Evolutionary conservation across 1,140 invertebrate genomes (phyloP), one percentile per base, ranked within the genome.

Genomic region (Spodoptera frugiperda): DNA sequence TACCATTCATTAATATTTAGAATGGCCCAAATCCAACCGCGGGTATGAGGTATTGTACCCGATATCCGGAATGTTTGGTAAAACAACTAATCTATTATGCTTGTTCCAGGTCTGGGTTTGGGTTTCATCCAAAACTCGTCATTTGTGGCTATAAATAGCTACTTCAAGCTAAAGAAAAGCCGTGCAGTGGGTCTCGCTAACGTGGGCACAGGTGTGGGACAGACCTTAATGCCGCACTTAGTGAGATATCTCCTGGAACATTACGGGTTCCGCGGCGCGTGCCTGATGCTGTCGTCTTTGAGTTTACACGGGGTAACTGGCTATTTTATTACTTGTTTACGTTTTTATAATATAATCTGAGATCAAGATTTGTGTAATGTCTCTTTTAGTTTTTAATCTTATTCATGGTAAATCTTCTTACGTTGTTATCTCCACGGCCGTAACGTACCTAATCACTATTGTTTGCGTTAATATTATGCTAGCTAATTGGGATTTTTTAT

Each of bases 61-160:
- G 8, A 51, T 25, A 67, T 67, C n/a, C 33, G 46, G 11, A 67
- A 25, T 67, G 63, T 51, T 49, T 25, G 63, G 19, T 21, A 49
- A 49, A 49, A 51, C 63, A 49, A 67, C 17, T 21, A 65, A 70
- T 53, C 48, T 72, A 53, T 61, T 49, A 61, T 51, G 55, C 17
- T 76, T 78, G 49, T 95, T 95, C 49, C 84, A 96, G 96, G 96
- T 78, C 82, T 96, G 46, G 96, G 96, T 17, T 89, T 96, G 73
- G 95, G 95, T 46, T 91, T 97, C 11, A 95, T 96, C 48, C 95
- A 96, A 78, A 95, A 96, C n/a, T 95, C 96, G 2, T 95, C 95
- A n/a, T 96, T 96, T 82, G 94, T 97, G 68, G 96, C 96, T 3
- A 93, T 97, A 4, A 97, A 97, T 84, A 95, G 96, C 0, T 97